Evolutionary conservation across 1,140 invertebrate genomes (phyloP), one percentile per base, ranked within the genome.

Genomic region (Ooceraea biroi): DNA sequence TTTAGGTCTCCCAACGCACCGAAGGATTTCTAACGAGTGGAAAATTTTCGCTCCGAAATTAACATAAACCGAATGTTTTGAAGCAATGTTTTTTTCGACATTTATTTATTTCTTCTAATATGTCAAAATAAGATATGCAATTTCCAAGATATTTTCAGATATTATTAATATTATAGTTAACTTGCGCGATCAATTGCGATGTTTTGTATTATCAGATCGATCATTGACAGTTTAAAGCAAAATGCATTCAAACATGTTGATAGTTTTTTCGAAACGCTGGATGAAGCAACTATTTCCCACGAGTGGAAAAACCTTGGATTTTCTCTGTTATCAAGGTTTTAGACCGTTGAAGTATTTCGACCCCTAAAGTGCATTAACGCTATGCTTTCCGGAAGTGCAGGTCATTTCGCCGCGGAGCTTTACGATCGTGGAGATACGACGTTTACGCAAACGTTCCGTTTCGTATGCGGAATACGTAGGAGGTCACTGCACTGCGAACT

Each of bases 401-500:
- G 52, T 86, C 88, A 86, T 89, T 90, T 78, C 66, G 84, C 66
- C 48, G 58, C 65, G 72, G 60, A 88, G 60, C 63, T 88, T 90
- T 90, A 90, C 85, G 85, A 90, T 83, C 85, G 61, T 80, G 25
- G 30, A 84, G 73, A 86, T 82, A 88, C 83, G 82, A 89, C 46
- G 74, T 30, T 55, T 50, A 65, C n/a, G 73, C 55, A 82, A 63
- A 14, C 65, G 63, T 71, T 80, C 22, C 19, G 71, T 84, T 77
- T 55, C 73, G 85, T 30, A 57, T 57, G 52, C 73, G 48, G 41
- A 72, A 86, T 48, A 52, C 55, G 46, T 30, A 44, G 65, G 46
- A 58, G 90, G 88, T 91, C 90, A 91, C 78, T 89, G 90, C 87
- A 91, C 90, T 83, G 66, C 65, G 80, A 90, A 89, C 87, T 86